Percentiles rank a stretch among this genome's conserved stretches.
These are phyloP conservation scores for Acanthosoma haemorrhoidale DNA, from an alignment of 2,888 invertebrate species.

Conservation along the genomic window DNA sequence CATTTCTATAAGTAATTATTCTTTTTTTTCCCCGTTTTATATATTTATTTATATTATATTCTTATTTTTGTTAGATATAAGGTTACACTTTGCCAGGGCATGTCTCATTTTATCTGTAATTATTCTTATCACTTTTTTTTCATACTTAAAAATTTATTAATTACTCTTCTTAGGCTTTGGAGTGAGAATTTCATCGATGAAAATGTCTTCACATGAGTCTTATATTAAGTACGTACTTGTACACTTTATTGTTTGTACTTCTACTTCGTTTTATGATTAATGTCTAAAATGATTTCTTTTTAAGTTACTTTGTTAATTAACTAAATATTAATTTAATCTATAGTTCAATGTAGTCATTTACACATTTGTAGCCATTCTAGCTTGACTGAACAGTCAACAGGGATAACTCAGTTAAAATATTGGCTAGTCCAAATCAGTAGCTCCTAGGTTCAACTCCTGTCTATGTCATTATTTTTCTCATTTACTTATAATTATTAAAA, in stretches of 20 bases:
- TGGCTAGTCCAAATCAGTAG: too few species aligned
- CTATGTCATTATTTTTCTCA: too few species aligned
- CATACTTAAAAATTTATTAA: background rate
- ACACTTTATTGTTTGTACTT: background rate
- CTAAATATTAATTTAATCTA: background rate
- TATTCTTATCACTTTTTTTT: background rate
- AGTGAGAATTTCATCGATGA: background rate
- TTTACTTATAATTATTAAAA: too few species aligned
- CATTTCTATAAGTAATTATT: too few species aligned
- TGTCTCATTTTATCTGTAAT: background rate
- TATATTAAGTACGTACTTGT: conserved; percentile 31
- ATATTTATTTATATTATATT: background rate
- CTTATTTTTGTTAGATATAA: background rate
- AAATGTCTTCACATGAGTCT: conserved; percentile 33
- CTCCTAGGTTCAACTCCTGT: too few species aligned
- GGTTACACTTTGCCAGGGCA: too few species aligned
- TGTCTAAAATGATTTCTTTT: background rate
- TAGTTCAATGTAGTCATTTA: background rate
- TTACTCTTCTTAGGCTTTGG: background rate
- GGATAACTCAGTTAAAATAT: too few species aligned
- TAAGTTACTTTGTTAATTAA: background rate
- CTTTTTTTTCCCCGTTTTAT: too few species aligned
- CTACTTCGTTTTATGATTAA: background rate
- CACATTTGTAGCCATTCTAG: too few species aligned
- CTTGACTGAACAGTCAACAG: too few species aligned